Percentiles rank a stretch among this genome's conserved stretches.
phyloP scores from a whole-genome alignment of 2,888 invertebrate species.

The Drosophila merina region DNA sequence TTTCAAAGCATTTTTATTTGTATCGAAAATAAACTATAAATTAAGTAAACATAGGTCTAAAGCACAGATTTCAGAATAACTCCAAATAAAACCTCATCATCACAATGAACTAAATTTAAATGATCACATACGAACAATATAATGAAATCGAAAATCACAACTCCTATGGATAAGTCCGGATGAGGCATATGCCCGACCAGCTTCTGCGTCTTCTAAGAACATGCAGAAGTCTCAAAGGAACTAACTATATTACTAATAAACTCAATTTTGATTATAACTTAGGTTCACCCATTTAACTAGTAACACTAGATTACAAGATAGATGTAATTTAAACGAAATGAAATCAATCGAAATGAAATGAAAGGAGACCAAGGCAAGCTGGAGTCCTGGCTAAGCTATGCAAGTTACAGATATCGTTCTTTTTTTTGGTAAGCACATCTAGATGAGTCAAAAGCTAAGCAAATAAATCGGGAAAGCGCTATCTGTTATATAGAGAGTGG shows the following conservation, averaged over 20 bases:
- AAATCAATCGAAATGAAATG: slow-evolving; percentile 6
- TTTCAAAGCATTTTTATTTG: slow-evolving; percentile 59
- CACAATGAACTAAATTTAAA: slow-evolving; percentile 43
- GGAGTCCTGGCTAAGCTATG: slow-evolving; percentile 27
- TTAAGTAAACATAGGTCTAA: slow-evolving; percentile 46
- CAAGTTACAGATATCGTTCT: slow-evolving; percentile 6
- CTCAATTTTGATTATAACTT: slow-evolving; percentile 20
- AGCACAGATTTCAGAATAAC: slow-evolving; percentile 40
- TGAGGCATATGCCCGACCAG: slow-evolving; percentile 5
- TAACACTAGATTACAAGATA: background rate
- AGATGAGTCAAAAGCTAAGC: slow-evolving; percentile 29
- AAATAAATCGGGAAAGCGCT: slow-evolving; percentile 19
- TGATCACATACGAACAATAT: slow-evolving; percentile 41
- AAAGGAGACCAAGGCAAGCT: slow-evolving; percentile 1
- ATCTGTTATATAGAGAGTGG: slow-evolving; percentile 17
- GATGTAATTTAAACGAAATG: slow-evolving; percentile 10
- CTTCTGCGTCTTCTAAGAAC: slow-evolving; percentile 22
- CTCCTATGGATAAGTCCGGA: slow-evolving; percentile 2
- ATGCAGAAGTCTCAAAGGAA: slow-evolving; percentile 38
- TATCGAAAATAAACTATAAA: slow-evolving; percentile 55
- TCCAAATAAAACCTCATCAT: slow-evolving; percentile 38
- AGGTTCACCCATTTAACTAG: slow-evolving; percentile 11
- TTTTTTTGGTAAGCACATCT: slow-evolving; percentile 45
- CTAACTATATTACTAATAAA: slow-evolving; percentile 21
- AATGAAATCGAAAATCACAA: slow-evolving; percentile 39